Evolutionary conservation across 2,888 invertebrate genomes (phyloP), one percentile per base, ranked within the genome.

Genomic region (Drosophila rubida): DNA sequence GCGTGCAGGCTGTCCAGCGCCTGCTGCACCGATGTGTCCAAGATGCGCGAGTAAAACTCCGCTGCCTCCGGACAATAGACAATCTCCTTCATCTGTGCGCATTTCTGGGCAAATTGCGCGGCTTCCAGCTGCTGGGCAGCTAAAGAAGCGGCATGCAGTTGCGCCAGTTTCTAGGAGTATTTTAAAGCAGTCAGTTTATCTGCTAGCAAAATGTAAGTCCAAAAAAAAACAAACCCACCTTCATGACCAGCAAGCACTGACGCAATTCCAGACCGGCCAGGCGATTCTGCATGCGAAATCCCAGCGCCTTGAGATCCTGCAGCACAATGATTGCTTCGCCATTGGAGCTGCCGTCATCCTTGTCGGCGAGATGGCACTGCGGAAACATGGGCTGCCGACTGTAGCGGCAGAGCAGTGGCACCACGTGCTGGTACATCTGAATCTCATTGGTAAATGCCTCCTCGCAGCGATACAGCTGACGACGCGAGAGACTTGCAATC

Each of bases 371-470:
- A 54, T 87, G 81, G 65, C 91, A 91, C 13, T 85, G 80, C 2
- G 91, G 91, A 49, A 90, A 91, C 16, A 83, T 60, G 13, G 77
- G 68, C 42, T 82, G 66, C 2, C 48, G 61, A 22, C 73, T 82
- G 58, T 88, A 86, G 32, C 83, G 73, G 14, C 88, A 79, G 8
- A 92, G 75, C 39, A 90, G 48, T 0, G 92, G 91, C 7, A 91
- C 88, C 42, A 91, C 68, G 59, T 89, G 69, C 11, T 75, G 87
- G 58, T 92, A 92, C 3, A 90, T 91, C 25, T 80, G 82, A 25
- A 91, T 91, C 75, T 92, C 92, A 72, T 92, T 92, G n/a, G 66
- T 63, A 54, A 91, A 92, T 0, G 92, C 92, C 64, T 90, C 90
- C 39, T 89, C 88, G 60, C 92, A 92, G 25, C 91, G 89, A 61